A percentile compares a stretch with the other conserved stretches of the same genome.
Evolutionary conservation across 2,113 vertebrate species (phyloP).

Genomic region (Canis aureus): DNA sequence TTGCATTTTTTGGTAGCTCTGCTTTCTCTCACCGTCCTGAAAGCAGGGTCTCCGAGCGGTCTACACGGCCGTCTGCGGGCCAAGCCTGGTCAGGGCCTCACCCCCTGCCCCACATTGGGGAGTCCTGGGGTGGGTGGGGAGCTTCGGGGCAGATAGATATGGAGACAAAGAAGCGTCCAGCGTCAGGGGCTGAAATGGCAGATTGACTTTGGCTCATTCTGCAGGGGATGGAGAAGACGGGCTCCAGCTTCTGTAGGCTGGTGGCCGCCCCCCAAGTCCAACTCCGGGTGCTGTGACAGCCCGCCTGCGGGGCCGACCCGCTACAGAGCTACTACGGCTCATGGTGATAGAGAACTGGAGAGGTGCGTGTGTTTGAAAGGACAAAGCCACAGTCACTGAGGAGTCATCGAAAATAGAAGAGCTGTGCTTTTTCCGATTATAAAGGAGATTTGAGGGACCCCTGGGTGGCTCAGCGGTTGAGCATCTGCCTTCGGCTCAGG

Average conservation of each 20-base stretch:
- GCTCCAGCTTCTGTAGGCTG: neutral
- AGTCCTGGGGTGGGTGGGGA: neutral
- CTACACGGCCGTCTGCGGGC: neutral
- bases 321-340: too few relatives aligned
- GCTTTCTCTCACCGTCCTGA: neutral
- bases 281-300: accelerated
- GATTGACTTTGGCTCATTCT: neutral
- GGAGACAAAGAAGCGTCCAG: neutral
- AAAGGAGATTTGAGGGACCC: neutral
- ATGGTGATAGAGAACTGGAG: neutral
- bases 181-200: neutral
- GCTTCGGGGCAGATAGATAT: neutral
- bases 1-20: neutral
- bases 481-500: too few relatives aligned
- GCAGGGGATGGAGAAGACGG: neutral
- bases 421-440: neutral
- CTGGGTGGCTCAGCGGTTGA: too few relatives aligned
- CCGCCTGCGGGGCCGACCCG: accelerated
- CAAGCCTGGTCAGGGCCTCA: accelerated
- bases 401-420: neutral
- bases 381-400: neutral
- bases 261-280: accelerated
- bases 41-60: neutral
- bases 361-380: neutral
- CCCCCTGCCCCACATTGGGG: accelerated